A percentile compares a stretch with the other conserved stretches of the same genome.
Conservation (phyloP, 2,888 invertebrate genomes). For the Conus canariensis region DNA sequence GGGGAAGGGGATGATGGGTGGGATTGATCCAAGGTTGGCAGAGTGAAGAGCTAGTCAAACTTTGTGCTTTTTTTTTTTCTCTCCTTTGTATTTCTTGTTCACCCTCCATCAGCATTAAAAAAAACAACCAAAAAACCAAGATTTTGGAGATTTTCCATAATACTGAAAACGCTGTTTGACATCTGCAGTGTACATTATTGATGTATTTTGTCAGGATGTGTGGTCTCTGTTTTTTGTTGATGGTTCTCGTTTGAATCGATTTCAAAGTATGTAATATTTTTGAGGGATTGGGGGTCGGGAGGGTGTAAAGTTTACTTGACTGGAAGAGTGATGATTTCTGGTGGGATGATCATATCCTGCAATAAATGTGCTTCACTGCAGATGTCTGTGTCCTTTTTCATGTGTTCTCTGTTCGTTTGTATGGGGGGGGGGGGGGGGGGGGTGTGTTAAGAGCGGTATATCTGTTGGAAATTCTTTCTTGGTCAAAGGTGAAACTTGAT, state of each 20-base stretch:
- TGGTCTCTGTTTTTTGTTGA: background rate
- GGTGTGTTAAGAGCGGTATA: no score
- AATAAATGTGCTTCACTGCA: slow-evolving; percentile 34
- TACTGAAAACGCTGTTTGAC: background rate
- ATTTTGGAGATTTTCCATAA: background rate
- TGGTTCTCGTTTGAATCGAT: background rate
- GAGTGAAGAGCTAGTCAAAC: no score
- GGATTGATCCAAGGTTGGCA: no score
- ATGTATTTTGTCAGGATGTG: background rate
- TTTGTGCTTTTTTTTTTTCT: no score
- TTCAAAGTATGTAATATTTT: background rate
- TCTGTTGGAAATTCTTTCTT: no score
- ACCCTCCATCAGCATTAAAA: no score
- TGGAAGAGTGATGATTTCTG: slow-evolving; percentile 19
- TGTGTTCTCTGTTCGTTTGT: background rate
- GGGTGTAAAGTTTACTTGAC: background rate
- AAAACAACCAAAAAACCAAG: background rate
- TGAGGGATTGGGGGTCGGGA: background rate
- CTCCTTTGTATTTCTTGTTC: no score
- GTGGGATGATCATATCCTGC: background rate
- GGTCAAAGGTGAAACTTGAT: no score
- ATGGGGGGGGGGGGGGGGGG: no score
- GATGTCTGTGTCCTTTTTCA: no score
- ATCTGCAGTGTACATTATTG: background rate
- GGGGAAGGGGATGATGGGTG: background rate